Evolutionary conservation across 2,113 vertebrate species (phyloP).

Genomic region (Oncorhynchus masou): DNA sequence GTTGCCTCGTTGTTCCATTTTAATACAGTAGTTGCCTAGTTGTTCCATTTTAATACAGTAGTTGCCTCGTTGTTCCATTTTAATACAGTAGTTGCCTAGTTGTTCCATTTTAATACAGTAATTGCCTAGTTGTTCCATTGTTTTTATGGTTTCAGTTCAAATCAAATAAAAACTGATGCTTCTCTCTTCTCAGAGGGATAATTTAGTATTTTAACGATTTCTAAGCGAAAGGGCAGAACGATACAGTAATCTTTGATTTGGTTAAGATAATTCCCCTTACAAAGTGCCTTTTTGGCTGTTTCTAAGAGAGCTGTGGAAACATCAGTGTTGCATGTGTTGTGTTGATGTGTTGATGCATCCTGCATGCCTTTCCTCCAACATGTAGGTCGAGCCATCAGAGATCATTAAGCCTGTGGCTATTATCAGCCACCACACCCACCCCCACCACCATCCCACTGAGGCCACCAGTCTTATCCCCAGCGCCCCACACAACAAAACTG

Average conservation of each 20-base stretch:
- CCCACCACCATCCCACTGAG: conserved; percentile 72
- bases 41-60: too few species aligned
- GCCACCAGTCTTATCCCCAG: conserved; percentile 50
- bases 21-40: background rate
- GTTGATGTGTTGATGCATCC: conserved; percentile 69
- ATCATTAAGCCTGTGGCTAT: conserved; percentile 92
- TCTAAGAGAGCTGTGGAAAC: conserved; percentile 22
- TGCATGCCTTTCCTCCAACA: conserved; percentile 76
- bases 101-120: too few species aligned
- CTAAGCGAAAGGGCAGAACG: too few species aligned
- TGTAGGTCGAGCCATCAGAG: conserved; percentile 83
- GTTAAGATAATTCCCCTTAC: too few species aligned
- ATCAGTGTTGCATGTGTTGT: conserved; percentile 70
- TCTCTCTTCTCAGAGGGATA: conserved; percentile 1
- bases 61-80: too few species aligned
- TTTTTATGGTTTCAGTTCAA: conserved; percentile 9
- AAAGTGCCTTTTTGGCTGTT: too few species aligned
- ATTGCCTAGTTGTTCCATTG: background rate
- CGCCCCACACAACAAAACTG: conserved; percentile 81
- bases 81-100: too few species aligned
- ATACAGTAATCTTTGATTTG: too few species aligned
- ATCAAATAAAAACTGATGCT: conserved; percentile 35
- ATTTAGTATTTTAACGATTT: background rate
- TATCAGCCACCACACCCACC: conserved; percentile 69
- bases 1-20: background rate